These are phyloP conservation scores for Lucifuga dentata DNA, from an alignment of 2,113 vertebrate genomes.

Conservation along the genomic window DNA sequence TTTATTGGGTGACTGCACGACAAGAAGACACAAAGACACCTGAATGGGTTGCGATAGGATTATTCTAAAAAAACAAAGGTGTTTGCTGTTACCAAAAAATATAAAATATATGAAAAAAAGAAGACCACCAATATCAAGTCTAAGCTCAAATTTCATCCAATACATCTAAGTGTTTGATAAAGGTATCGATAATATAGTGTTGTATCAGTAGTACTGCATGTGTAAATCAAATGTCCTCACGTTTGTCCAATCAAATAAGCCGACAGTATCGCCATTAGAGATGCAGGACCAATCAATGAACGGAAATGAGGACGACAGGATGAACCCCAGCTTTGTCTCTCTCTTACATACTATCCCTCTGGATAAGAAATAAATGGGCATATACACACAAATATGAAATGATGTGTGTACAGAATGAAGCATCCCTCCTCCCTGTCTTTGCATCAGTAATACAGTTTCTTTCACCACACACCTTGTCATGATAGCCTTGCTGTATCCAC, in stretches of 20 bases:
- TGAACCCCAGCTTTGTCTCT: background rate
- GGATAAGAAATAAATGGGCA: background rate
- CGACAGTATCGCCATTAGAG: slow-evolving; percentile 17
- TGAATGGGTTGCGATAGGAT: slow-evolving; percentile 3
- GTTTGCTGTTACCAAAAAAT: too few species aligned
- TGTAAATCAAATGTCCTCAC: slow-evolving; percentile 16
- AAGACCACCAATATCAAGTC: too few species aligned
- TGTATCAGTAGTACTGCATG: background rate
- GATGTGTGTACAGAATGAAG: too few species aligned
- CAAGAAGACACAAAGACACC: slow-evolving; percentile 33
- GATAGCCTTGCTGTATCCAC: slow-evolving; percentile 23
- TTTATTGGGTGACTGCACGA: slow-evolving; percentile 10
- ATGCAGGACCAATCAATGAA: slow-evolving; percentile 28
- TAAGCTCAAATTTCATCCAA: slow-evolving; percentile 1
- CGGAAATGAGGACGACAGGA: background rate
- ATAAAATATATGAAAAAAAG: too few species aligned
- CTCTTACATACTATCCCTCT: background rate
- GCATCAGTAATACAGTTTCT: slow-evolving; percentile 2
- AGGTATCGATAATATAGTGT: background rate
- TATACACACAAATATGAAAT: background rate
- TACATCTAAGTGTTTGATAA: background rate
- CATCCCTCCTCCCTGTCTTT: background rate
- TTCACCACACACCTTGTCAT: background rate
- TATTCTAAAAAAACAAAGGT: background rate
- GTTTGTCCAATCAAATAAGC: slow-evolving; percentile 5